Percentiles rank a stretch among this genome's conserved stretches.
phyloP scores from a whole-genome alignment of 2,113 vertebrate species.

The Eurystomus gularis region DNA sequence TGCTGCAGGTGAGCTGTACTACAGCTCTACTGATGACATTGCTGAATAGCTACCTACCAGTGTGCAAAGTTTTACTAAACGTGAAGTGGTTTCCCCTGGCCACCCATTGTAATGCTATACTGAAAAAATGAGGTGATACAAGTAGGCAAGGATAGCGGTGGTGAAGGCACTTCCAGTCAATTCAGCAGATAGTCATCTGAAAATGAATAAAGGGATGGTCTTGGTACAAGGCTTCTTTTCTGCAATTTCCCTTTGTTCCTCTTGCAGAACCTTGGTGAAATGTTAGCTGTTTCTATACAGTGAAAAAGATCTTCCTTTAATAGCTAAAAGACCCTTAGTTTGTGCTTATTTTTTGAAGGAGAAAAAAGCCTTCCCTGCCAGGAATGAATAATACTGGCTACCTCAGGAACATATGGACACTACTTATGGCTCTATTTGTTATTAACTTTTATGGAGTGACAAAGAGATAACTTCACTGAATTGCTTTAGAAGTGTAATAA shows the following conservation, averaged over 20 bases:
- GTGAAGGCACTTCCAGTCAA: neutral
- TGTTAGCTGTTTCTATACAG: neutral
- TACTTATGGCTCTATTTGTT: slow-evolving; percentile 21
- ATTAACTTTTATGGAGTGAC: slow-evolving; percentile 1
- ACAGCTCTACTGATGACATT: neutral
- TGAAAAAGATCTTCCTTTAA: neutral
- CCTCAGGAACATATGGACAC: neutral
- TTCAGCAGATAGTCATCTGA: neutral
- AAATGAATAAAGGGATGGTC: neutral
- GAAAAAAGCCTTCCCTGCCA: neutral
- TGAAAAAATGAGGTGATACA: neutral
- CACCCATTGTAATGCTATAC: neutral
- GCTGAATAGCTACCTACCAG: neutral
- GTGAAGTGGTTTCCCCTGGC: neutral
- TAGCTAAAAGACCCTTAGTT: neutral
- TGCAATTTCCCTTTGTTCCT: neutral
- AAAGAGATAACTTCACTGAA: neutral
- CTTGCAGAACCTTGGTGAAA: neutral
- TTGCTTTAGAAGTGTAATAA: slow-evolving; percentile 1
- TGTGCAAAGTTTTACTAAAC: neutral
- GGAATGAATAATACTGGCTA: neutral
- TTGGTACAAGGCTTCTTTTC: neutral
- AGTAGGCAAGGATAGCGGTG: neutral
- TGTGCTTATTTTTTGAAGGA: neutral
- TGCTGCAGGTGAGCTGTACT: fast-evolving